Evolutionary conservation across 2,113 vertebrate genomes (phyloP).

Genomic region (Talpa occidentalis): DNA sequence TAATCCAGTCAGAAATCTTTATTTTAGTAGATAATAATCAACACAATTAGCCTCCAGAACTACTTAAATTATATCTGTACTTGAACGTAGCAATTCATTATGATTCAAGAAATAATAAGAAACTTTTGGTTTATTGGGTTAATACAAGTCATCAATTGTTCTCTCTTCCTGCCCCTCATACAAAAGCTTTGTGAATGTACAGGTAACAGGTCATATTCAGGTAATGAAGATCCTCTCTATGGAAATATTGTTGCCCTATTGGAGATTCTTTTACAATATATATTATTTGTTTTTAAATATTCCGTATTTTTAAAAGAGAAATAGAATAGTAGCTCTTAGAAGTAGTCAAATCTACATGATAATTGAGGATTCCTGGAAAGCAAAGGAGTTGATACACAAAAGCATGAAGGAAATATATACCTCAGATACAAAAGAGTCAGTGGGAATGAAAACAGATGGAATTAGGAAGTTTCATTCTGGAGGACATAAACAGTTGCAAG

Average conservation of each 20-base stretch:
- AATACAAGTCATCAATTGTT: not conserved
- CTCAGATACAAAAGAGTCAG: not conserved
- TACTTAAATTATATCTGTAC: not conserved
- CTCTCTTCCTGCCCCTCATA: not conserved
- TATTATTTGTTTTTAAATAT: slow-evolving; percentile 1
- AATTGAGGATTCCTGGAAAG: not conserved
- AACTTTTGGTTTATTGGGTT: not conserved
- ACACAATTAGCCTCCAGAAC: not conserved
- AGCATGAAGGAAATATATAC: not conserved
- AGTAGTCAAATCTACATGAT: not conserved
- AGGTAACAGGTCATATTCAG: not conserved
- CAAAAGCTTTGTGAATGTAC: not conserved
- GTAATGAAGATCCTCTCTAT: not conserved
- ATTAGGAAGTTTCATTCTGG: not conserved
- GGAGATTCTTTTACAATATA: not conserved
- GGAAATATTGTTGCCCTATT: not conserved
- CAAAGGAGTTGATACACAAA: not conserved
- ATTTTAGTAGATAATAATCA: not conserved
- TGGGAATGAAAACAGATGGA: not conserved
- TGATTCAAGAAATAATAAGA: not conserved
- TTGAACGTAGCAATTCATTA: not conserved
- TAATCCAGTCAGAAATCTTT: not conserved
- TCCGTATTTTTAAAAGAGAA: not conserved
- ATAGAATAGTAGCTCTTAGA: not conserved
- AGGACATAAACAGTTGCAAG: not conserved